These are phyloP conservation scores for Mionectes macconnelli DNA, from an alignment of 2,113 vertebrate genomes.

Conservation along the genomic window DNA sequence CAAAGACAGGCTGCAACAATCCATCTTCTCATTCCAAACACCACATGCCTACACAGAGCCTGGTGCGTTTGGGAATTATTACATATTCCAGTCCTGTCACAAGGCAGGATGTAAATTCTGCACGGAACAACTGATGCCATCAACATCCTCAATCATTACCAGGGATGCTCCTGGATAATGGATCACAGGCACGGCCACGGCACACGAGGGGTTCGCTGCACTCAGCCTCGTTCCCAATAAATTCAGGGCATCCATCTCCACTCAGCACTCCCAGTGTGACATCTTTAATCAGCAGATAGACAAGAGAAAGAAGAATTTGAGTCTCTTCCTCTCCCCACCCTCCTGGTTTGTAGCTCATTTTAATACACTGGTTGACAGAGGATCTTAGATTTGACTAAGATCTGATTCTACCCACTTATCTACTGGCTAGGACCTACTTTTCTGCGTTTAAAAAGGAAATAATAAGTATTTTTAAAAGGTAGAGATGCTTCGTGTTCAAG, in stretches of 20 bases:
- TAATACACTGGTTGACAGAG: neutral
- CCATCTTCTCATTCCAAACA: neutral
- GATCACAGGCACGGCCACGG: neutral
- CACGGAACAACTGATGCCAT: neutral
- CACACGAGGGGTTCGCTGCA: neutral
- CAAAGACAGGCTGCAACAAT: neutral
- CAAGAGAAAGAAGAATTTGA: neutral
- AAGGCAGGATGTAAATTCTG: neutral
- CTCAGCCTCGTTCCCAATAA: neutral
- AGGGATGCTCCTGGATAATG: neutral
- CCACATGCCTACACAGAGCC: neutral
- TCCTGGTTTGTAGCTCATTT: neutral
- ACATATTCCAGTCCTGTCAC: neutral
- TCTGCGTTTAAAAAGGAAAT: neutral
- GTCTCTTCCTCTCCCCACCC: neutral
- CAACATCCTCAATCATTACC: neutral
- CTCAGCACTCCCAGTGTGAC: neutral
- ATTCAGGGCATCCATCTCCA: neutral
- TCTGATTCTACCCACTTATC: neutral
- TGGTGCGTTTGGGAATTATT: neutral
- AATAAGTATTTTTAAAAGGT: neutral
- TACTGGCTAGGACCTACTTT: neutral
- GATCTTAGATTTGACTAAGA: neutral
- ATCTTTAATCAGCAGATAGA: neutral
- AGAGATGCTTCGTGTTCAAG: neutral